These are phyloP conservation scores for Oenanthe melanoleuca DNA, from an alignment of 2,113 vertebrate genomes.

Conservation along the genomic window DNA sequence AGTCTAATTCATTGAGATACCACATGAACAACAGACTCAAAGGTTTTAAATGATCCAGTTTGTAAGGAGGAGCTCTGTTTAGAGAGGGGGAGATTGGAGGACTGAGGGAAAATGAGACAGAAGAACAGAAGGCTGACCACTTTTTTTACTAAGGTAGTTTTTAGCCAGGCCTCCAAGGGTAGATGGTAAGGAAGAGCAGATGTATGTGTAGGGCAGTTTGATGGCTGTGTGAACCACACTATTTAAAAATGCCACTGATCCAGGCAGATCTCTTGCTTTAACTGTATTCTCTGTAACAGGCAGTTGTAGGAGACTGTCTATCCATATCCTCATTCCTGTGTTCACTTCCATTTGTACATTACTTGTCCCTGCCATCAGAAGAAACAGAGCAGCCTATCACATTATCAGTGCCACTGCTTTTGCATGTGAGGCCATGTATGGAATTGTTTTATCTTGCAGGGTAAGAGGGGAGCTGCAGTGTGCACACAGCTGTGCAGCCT, in stretches of 20 bases:
- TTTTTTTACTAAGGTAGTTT: neutral
- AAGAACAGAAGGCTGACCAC: neutral
- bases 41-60: neutral
- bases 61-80: neutral
- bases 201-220: neutral
- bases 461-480: neutral
- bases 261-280: neutral
- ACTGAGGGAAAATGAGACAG: neutral
- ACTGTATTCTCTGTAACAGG: neutral
- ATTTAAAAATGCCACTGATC: neutral
- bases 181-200: neutral
- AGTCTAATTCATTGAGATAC: neutral
- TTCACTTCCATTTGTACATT: neutral
- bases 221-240: neutral
- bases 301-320: neutral
- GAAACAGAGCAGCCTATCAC: neutral
- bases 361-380: neutral
- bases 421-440: neutral
- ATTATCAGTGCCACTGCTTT: neutral
- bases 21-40: neutral
- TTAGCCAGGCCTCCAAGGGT: neutral
- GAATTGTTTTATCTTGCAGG: neutral
- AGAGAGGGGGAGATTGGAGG: neutral
- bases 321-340: neutral
- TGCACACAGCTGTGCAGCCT: slow-evolving; percentile 32